Conservation (phyloP, 1,140 invertebrate species). For the Drosophila kanapiae region DNA sequence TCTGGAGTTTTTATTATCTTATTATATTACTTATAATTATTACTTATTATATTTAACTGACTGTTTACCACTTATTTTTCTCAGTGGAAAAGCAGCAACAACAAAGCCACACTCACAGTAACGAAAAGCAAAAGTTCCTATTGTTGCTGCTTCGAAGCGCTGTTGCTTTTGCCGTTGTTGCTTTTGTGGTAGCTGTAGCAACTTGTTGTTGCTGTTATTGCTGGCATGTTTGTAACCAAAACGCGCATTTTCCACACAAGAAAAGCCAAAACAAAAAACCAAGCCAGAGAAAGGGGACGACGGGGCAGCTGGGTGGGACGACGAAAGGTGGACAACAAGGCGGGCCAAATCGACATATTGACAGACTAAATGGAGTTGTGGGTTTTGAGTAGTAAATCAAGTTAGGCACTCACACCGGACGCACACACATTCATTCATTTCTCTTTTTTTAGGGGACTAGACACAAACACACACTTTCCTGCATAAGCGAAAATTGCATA, state of each 20-base stretch:
- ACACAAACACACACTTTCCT: constrained; percentile 48
- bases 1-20: background rate
- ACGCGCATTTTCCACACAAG: constrained; percentile 73
- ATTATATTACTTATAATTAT: too few relatives aligned
- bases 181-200: constrained; percentile 27
- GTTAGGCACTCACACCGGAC: constrained; percentile 70
- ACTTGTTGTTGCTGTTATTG: constrained; percentile 49
- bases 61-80: background rate
- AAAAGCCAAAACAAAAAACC: constrained; percentile 30
- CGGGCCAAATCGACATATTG: constrained; percentile 83
- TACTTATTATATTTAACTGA: too few relatives aligned
- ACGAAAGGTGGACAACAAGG: constrained; percentile 58
- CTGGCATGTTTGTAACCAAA: constrained; percentile 70
- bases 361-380: constrained; percentile 84
- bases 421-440: constrained; percentile 20
- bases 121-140: constrained; percentile 65
- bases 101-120: constrained; percentile 39
- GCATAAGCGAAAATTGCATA: constrained; percentile 74
- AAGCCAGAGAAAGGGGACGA: background rate
- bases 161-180: constrained; percentile 19
- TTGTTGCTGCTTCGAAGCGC: constrained; percentile 15
- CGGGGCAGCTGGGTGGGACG: constrained; percentile 14
- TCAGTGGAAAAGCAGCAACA: constrained; percentile 21
- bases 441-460: constrained; percentile 12
- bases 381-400: constrained; percentile 85